A percentile compares a stretch with the other conserved stretches of the same genome.
Conservation (phyloP, 1,140 invertebrate species). For the Propsilocerus akamusi region DNA sequence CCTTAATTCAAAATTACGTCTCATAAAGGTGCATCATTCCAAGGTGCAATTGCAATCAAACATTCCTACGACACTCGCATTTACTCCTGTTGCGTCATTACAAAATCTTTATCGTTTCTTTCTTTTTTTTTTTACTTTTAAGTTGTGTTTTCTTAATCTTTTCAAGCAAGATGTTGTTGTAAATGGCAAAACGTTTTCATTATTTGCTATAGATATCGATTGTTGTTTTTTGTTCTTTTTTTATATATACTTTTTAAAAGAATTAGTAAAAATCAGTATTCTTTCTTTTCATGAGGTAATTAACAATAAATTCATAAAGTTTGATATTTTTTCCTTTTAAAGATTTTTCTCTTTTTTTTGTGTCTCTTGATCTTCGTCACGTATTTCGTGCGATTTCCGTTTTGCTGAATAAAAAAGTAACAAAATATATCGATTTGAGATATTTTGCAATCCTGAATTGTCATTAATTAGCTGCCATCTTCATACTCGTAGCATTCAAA, state of each 20-base stretch:
- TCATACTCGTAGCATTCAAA: background rate
- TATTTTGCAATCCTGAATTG: background rate
- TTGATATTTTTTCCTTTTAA: too few relatives aligned
- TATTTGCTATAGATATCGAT: too few relatives aligned
- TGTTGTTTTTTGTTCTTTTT: background rate
- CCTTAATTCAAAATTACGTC: too few relatives aligned
- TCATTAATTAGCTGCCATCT: background rate
- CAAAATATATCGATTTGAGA: background rate
- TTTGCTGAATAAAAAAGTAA: background rate
- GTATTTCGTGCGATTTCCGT: background rate
- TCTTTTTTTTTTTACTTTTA: background rate
- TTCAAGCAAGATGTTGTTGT: too few relatives aligned
- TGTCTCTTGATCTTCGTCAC: background rate
- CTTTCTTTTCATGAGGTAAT: background rate
- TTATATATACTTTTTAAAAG: background rate
- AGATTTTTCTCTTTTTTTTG: background rate
- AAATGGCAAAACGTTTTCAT: background rate
- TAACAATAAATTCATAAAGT: slow-evolving; percentile 4
- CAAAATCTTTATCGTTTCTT: background rate
- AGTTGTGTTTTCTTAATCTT: background rate
- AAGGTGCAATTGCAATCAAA: too few relatives aligned
- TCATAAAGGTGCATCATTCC: too few relatives aligned
- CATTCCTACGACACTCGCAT: too few relatives aligned
- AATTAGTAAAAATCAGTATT: background rate
- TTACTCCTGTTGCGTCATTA: too few relatives aligned